Evolutionary conservation across 2,113 vertebrate genomes (phyloP).

Genomic region (Pyrgilauda ruficollis): DNA sequence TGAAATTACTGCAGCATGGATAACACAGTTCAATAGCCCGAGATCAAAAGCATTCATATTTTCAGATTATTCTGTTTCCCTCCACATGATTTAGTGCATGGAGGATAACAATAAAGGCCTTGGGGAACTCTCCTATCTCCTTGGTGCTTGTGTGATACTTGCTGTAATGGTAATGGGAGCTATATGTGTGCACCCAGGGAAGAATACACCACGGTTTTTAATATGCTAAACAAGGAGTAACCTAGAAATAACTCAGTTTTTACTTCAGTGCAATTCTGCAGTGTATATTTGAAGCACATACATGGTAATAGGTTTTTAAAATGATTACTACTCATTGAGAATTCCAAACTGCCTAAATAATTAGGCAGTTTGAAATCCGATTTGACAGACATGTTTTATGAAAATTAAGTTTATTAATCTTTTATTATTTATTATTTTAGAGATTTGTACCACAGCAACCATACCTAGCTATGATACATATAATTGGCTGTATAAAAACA

Average conservation of each 20-base stretch:
- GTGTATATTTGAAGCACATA: neutral
- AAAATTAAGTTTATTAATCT: neutral
- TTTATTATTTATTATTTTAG: neutral
- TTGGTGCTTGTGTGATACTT: neutral
- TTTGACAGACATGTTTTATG: neutral
- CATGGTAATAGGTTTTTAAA: neutral
- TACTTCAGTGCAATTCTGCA: neutral
- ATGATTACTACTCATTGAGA: neutral
- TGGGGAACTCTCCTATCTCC: neutral
- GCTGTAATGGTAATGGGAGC: neutral
- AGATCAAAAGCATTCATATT: constrained; percentile 28
- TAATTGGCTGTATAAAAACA: neutral
- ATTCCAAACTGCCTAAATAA: neutral
- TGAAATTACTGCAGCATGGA: neutral
- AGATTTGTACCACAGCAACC: neutral
- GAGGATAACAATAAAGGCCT: constrained; percentile 9
- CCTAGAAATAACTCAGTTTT: neutral
- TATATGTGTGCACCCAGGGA: neutral
- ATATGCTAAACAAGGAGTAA: neutral
- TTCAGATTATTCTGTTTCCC: neutral
- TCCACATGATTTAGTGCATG: neutral
- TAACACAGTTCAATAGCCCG: neutral
- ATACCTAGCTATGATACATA: neutral
- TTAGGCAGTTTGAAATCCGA: neutral
- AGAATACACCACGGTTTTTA: neutral